Percentiles rank a stretch among this genome's conserved stretches.
phyloP scores from a whole-genome alignment of 2,797 vertebrate genomes.

The Steatocranus sp. region DNA sequence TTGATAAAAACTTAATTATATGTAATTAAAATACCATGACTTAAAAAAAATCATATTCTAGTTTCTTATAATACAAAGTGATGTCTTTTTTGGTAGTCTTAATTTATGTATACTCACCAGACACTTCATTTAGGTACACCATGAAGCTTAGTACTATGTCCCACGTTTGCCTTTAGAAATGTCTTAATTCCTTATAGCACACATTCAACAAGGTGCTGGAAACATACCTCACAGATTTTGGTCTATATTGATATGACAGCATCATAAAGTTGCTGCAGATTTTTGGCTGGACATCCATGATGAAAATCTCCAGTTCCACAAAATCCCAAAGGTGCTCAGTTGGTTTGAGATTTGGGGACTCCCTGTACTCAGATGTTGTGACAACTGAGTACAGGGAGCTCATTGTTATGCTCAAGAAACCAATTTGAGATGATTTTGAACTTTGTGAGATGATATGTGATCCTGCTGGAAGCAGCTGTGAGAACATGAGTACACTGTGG shows the following conservation, averaged over 20 bases:
- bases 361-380: not conserved
- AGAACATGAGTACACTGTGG: not conserved
- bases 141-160: not conserved
- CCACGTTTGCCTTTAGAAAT: not conserved
- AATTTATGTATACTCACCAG: not conserved
- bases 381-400: not conserved
- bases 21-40: not conserved
- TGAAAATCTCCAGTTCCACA: not conserved
- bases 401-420: not conserved
- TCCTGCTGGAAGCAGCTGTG: not conserved
- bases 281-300: not conserved
- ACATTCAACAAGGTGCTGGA: not conserved
- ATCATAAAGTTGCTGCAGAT: not conserved
- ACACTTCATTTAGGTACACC: not conserved
- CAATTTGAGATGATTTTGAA: not conserved
- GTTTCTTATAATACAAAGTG: not conserved
- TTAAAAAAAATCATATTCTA: not conserved
- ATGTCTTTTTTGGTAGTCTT: not conserved
- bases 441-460: not conserved
- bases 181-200: not conserved
- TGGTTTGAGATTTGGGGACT: not conserved
- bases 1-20: not conserved
- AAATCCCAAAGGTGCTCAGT: not conserved
- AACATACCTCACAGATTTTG: not conserved
- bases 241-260: not conserved